Conservation (phyloP, 2,888 invertebrate species). For the Platynereis dumerilii region DNA sequence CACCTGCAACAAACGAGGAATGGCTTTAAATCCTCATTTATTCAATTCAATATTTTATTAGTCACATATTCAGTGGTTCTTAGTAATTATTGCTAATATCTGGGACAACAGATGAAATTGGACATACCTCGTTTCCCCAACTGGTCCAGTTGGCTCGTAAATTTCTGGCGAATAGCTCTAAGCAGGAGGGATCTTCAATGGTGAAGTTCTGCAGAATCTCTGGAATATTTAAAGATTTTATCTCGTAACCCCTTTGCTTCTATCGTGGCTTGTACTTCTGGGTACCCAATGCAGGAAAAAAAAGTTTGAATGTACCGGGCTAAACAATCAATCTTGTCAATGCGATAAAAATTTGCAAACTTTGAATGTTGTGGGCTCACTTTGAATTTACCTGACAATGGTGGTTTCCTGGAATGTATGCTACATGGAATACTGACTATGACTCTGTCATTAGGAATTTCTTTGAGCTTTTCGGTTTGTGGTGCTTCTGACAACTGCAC, state of each 20-base stretch:
- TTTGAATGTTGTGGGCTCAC: too few species aligned
- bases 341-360: too few species aligned
- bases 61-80: too few species aligned
- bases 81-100: too few species aligned
- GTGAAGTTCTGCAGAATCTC: conserved; percentile 73
- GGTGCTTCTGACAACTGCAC: neutral
- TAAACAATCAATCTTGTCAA: too few species aligned
- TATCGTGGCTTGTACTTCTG: too few species aligned
- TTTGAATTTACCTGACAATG: conserved; percentile 75
- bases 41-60: too few species aligned
- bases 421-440: conserved; percentile 87
- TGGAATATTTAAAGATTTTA: conserved; percentile 58
- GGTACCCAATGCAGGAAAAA: too few species aligned
- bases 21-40: too few species aligned
- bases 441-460: conserved; percentile 67
- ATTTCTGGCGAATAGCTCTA: conserved; percentile 93
- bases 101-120: conserved; percentile 1
- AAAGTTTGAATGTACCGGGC: too few species aligned
- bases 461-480: neutral
- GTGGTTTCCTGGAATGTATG: conserved; percentile 95
- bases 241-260: too few species aligned
- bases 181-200: conserved; percentile 69
- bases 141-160: conserved; percentile 84
- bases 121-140: conserved; percentile 82
- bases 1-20: too few species aligned